Conservation (phyloP, 2,888 invertebrate genomes). For the Andrena marginata region DNA sequence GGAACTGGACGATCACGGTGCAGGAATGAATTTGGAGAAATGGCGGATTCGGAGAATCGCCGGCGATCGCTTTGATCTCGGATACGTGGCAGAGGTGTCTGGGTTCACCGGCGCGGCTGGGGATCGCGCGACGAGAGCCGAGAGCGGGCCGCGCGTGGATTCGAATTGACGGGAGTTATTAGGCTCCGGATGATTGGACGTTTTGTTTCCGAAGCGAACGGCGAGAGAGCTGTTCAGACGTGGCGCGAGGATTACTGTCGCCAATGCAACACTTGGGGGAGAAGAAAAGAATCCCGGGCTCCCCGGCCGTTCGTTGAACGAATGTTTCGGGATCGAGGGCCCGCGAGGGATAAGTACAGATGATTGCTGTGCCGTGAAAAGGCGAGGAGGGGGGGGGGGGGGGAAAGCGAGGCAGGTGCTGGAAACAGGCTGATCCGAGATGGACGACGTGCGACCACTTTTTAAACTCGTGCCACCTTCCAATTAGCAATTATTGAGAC, state of each 20-base stretch:
- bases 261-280: background rate
- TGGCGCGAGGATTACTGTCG: background rate
- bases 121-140: too few relatives aligned
- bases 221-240: background rate
- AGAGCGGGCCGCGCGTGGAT: too few relatives aligned
- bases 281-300: background rate
- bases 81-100: background rate
- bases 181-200: background rate
- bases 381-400: background rate
- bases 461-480: conserved; percentile 69
- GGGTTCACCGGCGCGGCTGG: too few relatives aligned
- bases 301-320: background rate
- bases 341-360: background rate
- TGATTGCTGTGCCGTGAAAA: background rate
- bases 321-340: conserved; percentile 1
- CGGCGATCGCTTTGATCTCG: background rate
- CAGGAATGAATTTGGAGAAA: conserved; percentile 51
- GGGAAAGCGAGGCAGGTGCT: background rate
- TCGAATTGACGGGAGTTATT: too few relatives aligned
- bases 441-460: conserved; percentile 73
- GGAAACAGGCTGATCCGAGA: conserved; percentile 52
- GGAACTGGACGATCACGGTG: conserved; percentile 12
- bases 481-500: conserved; percentile 75
- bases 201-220: background rate
- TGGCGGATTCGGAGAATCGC: background rate